These are phyloP conservation scores for Harpagifer antarcticus DNA, from an alignment of 2,797 vertebrate species.

Conservation along the genomic window DNA sequence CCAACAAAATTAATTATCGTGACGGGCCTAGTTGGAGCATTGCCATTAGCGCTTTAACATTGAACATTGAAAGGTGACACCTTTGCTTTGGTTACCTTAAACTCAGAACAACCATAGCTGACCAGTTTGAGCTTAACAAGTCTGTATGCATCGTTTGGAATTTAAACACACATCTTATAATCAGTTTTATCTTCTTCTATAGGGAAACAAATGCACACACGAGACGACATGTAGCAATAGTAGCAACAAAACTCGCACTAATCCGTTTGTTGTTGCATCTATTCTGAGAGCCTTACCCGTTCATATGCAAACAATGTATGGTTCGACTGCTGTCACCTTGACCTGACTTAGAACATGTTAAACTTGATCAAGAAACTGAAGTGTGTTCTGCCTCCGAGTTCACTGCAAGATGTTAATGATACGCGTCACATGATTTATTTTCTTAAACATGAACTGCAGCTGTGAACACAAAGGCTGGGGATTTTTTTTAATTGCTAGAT, in stretches of 20 bases:
- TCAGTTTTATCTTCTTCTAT: too few relatives aligned
- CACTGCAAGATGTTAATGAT: neutral
- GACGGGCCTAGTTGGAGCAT: too few relatives aligned
- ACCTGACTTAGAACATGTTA: neutral
- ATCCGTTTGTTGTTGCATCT: neutral
- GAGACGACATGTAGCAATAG: too few relatives aligned
- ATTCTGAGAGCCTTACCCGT: neutral
- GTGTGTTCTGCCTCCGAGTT: conserved; percentile 1
- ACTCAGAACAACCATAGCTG: too few relatives aligned
- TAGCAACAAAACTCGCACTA: too few relatives aligned
- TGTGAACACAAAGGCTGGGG: conserved; percentile 22
- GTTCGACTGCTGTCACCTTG: conserved; percentile 5
- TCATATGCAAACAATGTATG: neutral
- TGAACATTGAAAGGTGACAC: too few relatives aligned
- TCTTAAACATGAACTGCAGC: conserved; percentile 18
- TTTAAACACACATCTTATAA: neutral
- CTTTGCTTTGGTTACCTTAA: too few relatives aligned
- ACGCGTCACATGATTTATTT: neutral
- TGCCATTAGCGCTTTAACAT: too few relatives aligned
- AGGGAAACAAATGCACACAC: too few relatives aligned
- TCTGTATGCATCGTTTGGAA: too few relatives aligned
- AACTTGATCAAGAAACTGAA: neutral
- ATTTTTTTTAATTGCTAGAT: conserved; percentile 34
- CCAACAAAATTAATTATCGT: too few relatives aligned
- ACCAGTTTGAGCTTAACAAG: too few relatives aligned